A percentile compares a stretch with the other conserved stretches of the same genome.
Conservation (phyloP, 2,888 invertebrate species). For the Sialis fuliginosa region DNA sequence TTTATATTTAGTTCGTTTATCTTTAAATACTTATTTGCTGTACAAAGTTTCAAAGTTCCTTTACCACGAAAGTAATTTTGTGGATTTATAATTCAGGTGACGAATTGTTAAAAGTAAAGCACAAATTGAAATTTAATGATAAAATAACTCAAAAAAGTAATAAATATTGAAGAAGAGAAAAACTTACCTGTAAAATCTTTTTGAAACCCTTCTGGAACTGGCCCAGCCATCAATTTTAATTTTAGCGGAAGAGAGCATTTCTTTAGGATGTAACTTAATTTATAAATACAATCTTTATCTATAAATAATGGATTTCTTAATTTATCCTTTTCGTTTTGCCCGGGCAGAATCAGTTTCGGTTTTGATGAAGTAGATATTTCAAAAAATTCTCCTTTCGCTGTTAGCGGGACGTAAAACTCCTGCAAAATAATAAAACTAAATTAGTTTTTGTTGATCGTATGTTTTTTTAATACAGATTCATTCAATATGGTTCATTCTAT, state of each 20-base stretch:
- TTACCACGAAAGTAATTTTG: no score
- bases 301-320: constrained; percentile 28
- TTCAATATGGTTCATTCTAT: not conserved
- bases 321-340: constrained; percentile 28
- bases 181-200: constrained; percentile 42
- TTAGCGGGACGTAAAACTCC: constrained; percentile 55
- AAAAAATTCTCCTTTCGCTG: constrained; percentile 59
- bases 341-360: constrained; percentile 35
- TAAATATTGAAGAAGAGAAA: no score
- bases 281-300: constrained; percentile 30
- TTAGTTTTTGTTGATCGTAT: not conserved
- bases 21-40: no score
- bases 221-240: constrained; percentile 39
- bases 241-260: constrained; percentile 38
- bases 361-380: constrained; percentile 40
- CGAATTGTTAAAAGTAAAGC: no score
- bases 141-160: no score
- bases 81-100: no score
- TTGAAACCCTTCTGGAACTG: constrained; percentile 37
- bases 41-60: no score
- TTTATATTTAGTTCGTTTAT: no score
- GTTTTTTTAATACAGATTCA: not conserved
- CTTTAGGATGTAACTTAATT: constrained; percentile 32
- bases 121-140: no score
- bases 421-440: constrained; percentile 20